Percentiles rank a stretch among this genome's conserved stretches.
Evolutionary conservation across 2,888 invertebrate genomes (phyloP).

Genomic region (Saturnia pavonia): DNA sequence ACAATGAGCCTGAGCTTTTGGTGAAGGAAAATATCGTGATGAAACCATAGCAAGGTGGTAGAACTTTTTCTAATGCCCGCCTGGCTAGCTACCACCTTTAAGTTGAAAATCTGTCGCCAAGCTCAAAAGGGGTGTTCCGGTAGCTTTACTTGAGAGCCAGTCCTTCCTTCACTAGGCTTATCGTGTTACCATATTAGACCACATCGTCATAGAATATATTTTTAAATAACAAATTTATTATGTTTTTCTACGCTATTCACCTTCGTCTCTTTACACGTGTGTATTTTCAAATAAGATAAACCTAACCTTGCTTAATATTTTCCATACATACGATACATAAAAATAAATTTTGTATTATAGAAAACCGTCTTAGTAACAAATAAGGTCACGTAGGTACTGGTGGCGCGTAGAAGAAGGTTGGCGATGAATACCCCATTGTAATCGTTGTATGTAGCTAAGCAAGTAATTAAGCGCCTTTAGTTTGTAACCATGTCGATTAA

Average conservation of each 20-base stretch:
- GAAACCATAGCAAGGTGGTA: too few species aligned
- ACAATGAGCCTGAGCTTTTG: too few species aligned
- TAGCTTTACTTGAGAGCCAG: too few species aligned
- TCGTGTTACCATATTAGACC: too few species aligned
- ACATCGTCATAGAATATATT: neutral
- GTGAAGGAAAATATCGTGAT: too few species aligned
- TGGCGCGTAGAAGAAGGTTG: slow-evolving; percentile 17
- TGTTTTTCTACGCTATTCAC: neutral
- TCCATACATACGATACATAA: neutral
- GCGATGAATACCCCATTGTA: slow-evolving; percentile 50
- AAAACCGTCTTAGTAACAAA: slow-evolving; percentile 12
- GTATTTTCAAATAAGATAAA: neutral
- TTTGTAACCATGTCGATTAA: slow-evolving; percentile 65
- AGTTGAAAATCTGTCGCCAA: too few species aligned
- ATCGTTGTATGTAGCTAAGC: slow-evolving; percentile 54
- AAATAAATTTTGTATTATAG: slow-evolving; percentile 13
- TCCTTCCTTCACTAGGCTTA: too few species aligned
- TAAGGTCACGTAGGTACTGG: slow-evolving; percentile 16
- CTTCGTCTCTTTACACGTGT: neutral
- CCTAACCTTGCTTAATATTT: slow-evolving; percentile 3
- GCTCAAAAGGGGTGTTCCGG: too few species aligned
- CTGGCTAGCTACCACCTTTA: too few species aligned
- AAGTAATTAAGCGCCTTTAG: slow-evolving; percentile 68
- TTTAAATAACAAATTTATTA: neutral
- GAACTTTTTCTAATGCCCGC: too few species aligned